Conservation (phyloP, 2,888 invertebrate species). For the Himalopsyche kuldschensis region DNA sequence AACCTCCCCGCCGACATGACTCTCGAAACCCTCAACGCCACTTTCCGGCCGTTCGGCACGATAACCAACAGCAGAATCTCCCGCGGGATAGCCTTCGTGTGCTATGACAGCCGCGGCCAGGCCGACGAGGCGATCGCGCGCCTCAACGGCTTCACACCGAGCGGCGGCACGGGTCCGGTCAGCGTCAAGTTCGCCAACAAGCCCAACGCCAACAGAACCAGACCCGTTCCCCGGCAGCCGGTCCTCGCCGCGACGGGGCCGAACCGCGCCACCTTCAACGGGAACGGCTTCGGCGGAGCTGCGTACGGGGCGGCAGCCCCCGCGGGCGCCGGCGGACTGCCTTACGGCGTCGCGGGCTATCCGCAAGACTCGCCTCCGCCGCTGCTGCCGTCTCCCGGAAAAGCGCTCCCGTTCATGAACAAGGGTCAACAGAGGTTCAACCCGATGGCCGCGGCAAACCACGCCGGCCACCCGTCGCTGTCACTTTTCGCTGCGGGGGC, state of each 20-base stretch:
- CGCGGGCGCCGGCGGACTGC: slow-evolving; percentile 51
- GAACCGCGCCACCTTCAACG: slow-evolving; percentile 42
- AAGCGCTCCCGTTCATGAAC: slow-evolving; percentile 58
- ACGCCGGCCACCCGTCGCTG: slow-evolving; percentile 47
- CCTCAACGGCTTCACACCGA: slow-evolving; percentile 55
- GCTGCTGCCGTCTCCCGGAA: slow-evolving; percentile 56
- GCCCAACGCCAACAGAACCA: slow-evolving; percentile 53
- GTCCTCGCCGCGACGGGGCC: slow-evolving; percentile 45
- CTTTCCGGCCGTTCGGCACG: slow-evolving; percentile 53
- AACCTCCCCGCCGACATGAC: slow-evolving; percentile 60
- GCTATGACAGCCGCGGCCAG: slow-evolving; percentile 54
- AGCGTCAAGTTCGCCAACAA: slow-evolving; percentile 59
- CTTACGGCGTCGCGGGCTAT: slow-evolving; percentile 51
- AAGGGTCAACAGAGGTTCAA: slow-evolving; percentile 59
- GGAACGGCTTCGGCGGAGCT: slow-evolving; percentile 52
- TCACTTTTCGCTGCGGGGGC: slow-evolving; percentile 53
- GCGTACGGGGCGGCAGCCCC: slow-evolving; percentile 48
- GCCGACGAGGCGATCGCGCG: slow-evolving; percentile 57
- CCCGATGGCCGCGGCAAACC: slow-evolving; percentile 57
- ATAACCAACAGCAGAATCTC: slow-evolving; percentile 59
- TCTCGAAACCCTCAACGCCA: slow-evolving; percentile 53
- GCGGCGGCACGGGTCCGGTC: slow-evolving; percentile 53
- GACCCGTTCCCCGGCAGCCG: slow-evolving; percentile 50
- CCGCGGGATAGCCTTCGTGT: slow-evolving; percentile 59
- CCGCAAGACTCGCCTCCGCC: slow-evolving; percentile 57